Conservation (phyloP, 2,113 vertebrate genomes). For the Dasyornis broadbenti region DNA sequence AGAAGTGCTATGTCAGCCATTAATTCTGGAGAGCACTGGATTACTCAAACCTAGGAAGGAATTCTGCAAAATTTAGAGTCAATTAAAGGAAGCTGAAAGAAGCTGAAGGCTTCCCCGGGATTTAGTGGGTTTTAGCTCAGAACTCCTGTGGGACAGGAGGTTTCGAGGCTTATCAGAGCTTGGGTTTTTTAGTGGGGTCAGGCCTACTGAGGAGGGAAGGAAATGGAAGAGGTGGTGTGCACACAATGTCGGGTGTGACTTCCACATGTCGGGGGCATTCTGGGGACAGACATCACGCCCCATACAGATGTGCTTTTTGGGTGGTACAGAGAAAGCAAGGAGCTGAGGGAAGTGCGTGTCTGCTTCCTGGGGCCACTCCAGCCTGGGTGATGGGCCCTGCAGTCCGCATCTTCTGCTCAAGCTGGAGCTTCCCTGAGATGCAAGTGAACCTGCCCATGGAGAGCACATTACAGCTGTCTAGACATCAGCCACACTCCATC, state of each 20-base stretch:
- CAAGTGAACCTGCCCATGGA: conserved; percentile 2
- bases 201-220: neutral
- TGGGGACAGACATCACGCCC: neutral
- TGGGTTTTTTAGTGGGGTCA: neutral
- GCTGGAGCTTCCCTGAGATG: conserved; percentile 1
- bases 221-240: neutral
- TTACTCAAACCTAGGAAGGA: no score
- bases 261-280: fast-evolving
- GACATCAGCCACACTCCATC: conserved; percentile 29
- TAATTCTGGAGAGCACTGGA: no score
- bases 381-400: neutral
- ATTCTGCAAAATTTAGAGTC: no score
- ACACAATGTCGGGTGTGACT: no score
- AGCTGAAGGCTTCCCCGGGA: fast-evolving
- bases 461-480: conserved; percentile 47
- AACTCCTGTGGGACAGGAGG: neutral
- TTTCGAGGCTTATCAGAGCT: no score
- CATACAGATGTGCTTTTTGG: fast-evolving
- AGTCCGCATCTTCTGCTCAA: neutral
- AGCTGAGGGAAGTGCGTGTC: neutral
- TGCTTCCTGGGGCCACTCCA: neutral
- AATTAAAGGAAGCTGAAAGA: no score
- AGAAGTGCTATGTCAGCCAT: no score
- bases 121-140: neutral
- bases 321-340: neutral